Conservation (phyloP, 1,140 invertebrate species). For the Amphibalanus amphitrite region DNA sequence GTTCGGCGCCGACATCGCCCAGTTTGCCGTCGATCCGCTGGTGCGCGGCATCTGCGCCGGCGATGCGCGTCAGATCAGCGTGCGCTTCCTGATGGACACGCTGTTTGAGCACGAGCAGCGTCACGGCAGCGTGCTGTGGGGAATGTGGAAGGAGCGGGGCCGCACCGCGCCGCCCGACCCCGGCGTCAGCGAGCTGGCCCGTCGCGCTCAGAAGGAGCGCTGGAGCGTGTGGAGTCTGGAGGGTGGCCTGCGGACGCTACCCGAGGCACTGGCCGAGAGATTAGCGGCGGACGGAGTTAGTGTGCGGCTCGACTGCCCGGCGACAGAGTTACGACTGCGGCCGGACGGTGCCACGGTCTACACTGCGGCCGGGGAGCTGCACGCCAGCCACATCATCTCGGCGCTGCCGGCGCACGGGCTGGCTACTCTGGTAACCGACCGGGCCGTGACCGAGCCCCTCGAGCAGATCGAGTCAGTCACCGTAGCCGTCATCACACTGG, state of each 20-base stretch:
- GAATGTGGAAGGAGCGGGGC: constrained; percentile 23
- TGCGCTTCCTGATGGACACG: constrained; percentile 57
- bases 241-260: constrained; percentile 56
- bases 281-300: constrained; percentile 27
- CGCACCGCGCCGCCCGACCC: constrained; percentile 9
- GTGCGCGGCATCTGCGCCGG: constrained; percentile 84
- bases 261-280: constrained; percentile 31
- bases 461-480: constrained; percentile 49
- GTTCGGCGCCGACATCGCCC: constrained; percentile 66
- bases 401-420: constrained; percentile 43
- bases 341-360: constrained; percentile 42
- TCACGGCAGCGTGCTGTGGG: constrained; percentile 57
- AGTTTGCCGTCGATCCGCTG: constrained; percentile 66
- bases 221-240: constrained; percentile 68
- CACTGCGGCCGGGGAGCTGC: constrained; percentile 24
- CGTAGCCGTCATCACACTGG: constrained; percentile 63
- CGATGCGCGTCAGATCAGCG: constrained; percentile 67
- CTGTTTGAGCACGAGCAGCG: constrained; percentile 68
- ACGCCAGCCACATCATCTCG: constrained; percentile 45
- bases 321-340: constrained; percentile 30
- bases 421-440: constrained; percentile 36
- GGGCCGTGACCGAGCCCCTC: constrained; percentile 43
- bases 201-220: constrained; percentile 39
- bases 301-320: neutral
- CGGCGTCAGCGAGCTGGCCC: constrained; percentile 23